Evolutionary conservation across 2,888 invertebrate species (phyloP), one percentile per base, ranked within the genome.

Genomic region (Tiliacea citrago): DNA sequence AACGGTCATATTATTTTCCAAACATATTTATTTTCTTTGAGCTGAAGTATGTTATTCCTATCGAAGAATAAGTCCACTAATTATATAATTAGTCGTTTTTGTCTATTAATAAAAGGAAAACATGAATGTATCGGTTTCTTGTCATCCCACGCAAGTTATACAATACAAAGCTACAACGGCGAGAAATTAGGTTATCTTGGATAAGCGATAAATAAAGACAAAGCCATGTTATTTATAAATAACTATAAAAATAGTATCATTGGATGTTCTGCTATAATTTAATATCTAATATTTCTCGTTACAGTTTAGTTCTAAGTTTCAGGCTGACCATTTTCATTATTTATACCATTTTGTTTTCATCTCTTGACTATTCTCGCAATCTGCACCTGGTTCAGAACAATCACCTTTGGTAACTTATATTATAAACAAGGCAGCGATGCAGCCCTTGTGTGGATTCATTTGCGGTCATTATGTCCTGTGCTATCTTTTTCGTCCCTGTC

Each of bases 71-170:
- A 29, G 10, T 51, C n/a, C 12, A 29, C 13, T 51, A 51, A 70
- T 69, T 18, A 42, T 13, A 60, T 47, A 13, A 61, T 45, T 16
- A 49, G 24, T 65, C 55, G n/a, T 49, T 39, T 53, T 65, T 65
- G n/a, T 51, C n/a, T 53, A n/a, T 79, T 65, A 5, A 49, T 21
- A 60, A 35, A 60, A 51, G 39, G 55, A 61, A 61, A 79, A 66
- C 65, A 51, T 73, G 13, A 57, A 24, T 29, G 61, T 73, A 51
- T 77, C 60, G 18, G 49, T 73, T 61, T 1, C 47, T 77, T 24
- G 47, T 55, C 42, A 24, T 66, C 79, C 53, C 39, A 79, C 79
- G 53, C 65, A 77, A 49, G 24, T 60, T 73, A 53, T 42, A 69
- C 24, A 45, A 49, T 60, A 65, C 60, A 13, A 72, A 55, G 47